Base-by-base conservation (phyloP, 2,113 vertebrate species). In the Nycticorax nycticorax region DNA sequence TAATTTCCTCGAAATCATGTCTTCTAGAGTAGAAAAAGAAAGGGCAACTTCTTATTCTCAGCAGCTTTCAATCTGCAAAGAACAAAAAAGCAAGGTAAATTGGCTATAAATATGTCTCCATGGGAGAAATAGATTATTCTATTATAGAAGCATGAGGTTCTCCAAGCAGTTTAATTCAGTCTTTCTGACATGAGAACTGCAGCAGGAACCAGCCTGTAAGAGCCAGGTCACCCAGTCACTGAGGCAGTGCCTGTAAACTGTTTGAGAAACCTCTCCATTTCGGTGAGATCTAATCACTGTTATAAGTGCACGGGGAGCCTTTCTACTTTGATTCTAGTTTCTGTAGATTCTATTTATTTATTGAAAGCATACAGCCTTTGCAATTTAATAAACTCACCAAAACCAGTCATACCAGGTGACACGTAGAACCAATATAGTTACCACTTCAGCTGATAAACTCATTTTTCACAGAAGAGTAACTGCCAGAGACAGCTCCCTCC, bases 291-390 rank as follows among this genome's bases (percentile, higher is more conserved):
- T 33, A 47, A 30, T 14, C 76, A 39, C 4, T 12, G 14, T 3
- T 21, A 1, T 0, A 30, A 33, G 45, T 1, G 33, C 3, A 1
- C 4, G 17, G 28, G 55, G 11, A 88, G 8, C 28, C 18, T 45
- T 69, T 41, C 88, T 57, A 35, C 12, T 41, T 32, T 9, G 13
- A 33, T 33, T 39, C 41, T 53, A 12, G 10, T 23, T 57, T 56
- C 59, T 37, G 20, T 13, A 13, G 62, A 55, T 50, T 60, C 57
- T 28, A 37, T 43, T 60, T 82, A 56, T 28, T 50, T 37, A 21
- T 13, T 22, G 75, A 41, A 52, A 71, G 68, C 59, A 53, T 8
- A 0, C 5, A 14, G 32, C 63, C 35, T 80, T 19, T 30, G 16
- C 33, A 33, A 11, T 2, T 47, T 12, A 52, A 45, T 50, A 52